A percentile compares a stretch with the other conserved stretches of the same genome.
Conservation (phyloP, 2,113 vertebrate genomes). For the Tringa solitaria region DNA sequence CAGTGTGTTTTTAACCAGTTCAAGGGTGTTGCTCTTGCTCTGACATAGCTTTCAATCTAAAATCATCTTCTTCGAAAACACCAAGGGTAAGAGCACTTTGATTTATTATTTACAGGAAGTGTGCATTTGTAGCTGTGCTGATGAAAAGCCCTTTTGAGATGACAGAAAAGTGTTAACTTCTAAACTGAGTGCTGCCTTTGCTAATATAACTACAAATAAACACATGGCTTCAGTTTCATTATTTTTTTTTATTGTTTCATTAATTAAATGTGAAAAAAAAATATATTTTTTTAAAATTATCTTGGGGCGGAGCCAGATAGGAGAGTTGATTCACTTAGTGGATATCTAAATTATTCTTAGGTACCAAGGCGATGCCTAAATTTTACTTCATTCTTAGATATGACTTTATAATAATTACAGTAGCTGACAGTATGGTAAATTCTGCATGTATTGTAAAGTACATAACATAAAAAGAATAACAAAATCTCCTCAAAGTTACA, state of each 20-base stretch:
- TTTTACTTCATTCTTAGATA: neutral
- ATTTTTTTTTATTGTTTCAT: neutral
- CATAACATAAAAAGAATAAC: neutral
- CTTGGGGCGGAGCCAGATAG: neutral
- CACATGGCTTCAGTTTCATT: rapidly evolving
- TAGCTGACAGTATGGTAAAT: neutral
- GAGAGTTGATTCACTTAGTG: neutral
- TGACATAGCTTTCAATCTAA: neutral
- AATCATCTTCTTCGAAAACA: neutral
- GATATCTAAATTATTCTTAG: neutral
- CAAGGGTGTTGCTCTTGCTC: neutral
- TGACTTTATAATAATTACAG: neutral
- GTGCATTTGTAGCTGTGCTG: neutral
- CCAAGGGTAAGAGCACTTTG: neutral
- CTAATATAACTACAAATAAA: neutral
- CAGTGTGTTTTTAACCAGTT: neutral
- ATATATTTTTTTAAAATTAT: neutral
- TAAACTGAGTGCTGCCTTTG: neutral
- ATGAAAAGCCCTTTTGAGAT: neutral
- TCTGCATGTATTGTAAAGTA: neutral
- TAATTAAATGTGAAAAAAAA: neutral
- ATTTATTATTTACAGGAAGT: conserved; percentile 13
- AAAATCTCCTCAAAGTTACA: neutral
- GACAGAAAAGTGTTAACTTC: neutral
- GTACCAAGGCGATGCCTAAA: neutral